These are phyloP conservation scores for Agrochola lota DNA, from an alignment of 2,888 invertebrate genomes.

Conservation along the genomic window DNA sequence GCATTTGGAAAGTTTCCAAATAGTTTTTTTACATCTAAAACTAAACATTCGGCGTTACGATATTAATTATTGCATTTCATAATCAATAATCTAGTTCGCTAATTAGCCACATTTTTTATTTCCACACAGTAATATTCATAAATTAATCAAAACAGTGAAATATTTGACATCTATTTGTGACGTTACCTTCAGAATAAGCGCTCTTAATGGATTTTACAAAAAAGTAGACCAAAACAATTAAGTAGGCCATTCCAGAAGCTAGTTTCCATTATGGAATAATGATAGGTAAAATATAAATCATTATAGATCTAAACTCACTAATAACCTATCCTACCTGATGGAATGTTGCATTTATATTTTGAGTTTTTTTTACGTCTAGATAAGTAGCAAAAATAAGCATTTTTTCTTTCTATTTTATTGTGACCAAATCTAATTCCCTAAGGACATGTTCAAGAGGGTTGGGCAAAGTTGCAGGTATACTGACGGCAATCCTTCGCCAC, in stretches of 20 bases:
- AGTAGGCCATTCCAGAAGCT: neutral
- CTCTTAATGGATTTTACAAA: too few species aligned
- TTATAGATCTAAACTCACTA: neutral
- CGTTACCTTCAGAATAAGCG: too few species aligned
- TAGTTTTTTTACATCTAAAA: too few species aligned
- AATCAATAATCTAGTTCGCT: too few species aligned
- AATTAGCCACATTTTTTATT: too few species aligned
- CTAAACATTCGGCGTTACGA: too few species aligned
- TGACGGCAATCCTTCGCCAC: conserved; percentile 3
- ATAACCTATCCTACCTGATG: neutral
- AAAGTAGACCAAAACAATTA: too few species aligned
- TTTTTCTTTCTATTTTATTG: neutral
- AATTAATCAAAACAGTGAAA: too few species aligned
- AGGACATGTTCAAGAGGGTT: conserved; percentile 8
- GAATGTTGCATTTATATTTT: neutral
- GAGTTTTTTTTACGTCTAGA: fast-evolving
- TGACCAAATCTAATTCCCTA: neutral
- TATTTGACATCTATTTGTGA: too few species aligned
- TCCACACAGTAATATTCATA: too few species aligned
- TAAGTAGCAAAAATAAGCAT: neutral
- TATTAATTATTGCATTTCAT: too few species aligned
- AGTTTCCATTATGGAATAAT: neutral
- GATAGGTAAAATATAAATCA: neutral
- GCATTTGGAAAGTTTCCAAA: too few species aligned
- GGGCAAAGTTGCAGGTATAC: conserved; percentile 1